Evolutionary conservation across 2,888 invertebrate genomes (phyloP).

Genomic region (Dasysyrphus albostriatus): DNA sequence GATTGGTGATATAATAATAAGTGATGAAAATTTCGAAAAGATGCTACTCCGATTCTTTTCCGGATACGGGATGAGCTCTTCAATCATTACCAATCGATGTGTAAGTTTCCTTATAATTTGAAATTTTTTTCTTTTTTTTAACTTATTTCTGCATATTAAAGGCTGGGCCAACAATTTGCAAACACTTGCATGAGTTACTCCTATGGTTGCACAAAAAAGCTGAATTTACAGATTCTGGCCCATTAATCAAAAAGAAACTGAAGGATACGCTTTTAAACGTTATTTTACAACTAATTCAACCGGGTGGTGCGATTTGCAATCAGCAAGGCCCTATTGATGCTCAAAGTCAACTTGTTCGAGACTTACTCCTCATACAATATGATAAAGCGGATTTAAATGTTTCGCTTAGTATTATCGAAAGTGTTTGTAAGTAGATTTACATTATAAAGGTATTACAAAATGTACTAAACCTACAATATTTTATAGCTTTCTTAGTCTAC

Average conservation of each 20-base stretch:
- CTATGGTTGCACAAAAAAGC: constrained; percentile 88
- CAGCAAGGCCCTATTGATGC: constrained; percentile 90
- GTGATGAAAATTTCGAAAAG: constrained; percentile 87
- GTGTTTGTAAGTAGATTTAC: constrained; percentile 85
- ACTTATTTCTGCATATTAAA: constrained; percentile 80
- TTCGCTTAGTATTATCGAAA: constrained; percentile 90
- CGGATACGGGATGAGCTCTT: constrained; percentile 85
- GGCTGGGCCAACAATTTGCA: constrained; percentile 91
- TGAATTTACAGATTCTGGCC: constrained; percentile 85
- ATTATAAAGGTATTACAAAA: not conserved
- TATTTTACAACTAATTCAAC: constrained; percentile 89
- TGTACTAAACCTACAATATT: constrained; percentile 20
- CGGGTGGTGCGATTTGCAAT: constrained; percentile 87
- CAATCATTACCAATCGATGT: constrained; percentile 82
- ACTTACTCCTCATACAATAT: constrained; percentile 86
- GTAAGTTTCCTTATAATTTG: constrained; percentile 78
- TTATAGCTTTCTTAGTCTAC: constrained; percentile 84
- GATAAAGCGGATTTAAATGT: constrained; percentile 89
- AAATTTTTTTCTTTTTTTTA: constrained; percentile 70
- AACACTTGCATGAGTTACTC: constrained; percentile 89
- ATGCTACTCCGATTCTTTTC: constrained; percentile 88
- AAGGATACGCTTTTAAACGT: constrained; percentile 87
- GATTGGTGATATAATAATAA: constrained; percentile 86
- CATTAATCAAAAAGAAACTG: constrained; percentile 85
- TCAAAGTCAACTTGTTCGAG: constrained; percentile 89